phyloP scores from a whole-genome alignment of 1,140 invertebrate species.

The Paraescarpia echinospica region DNA sequence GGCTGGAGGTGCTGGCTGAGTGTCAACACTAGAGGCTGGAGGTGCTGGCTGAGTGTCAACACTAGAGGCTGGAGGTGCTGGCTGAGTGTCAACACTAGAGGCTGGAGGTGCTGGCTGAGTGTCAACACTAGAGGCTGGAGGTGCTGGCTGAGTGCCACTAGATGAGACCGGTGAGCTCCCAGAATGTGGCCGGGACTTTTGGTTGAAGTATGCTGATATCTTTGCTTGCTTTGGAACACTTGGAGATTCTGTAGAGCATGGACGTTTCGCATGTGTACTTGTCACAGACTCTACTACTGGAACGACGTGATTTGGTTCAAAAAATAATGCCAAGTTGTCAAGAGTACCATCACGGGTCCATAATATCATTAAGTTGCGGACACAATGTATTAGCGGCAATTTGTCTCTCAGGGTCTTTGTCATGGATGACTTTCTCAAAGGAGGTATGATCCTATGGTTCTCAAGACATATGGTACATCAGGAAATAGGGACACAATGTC shows the following conservation, averaged over 20 bases:
- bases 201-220: conserved; percentile 9
- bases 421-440: conserved; percentile 4
- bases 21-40: too few species aligned
- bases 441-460: conserved; percentile 10
- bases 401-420: conserved; percentile 7
- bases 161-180: not conserved
- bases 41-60: too few species aligned
- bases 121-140: too few species aligned
- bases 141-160: not conserved
- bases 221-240: not conserved
- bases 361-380: conserved; percentile 3
- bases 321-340: conserved; percentile 16
- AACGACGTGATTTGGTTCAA: conserved; percentile 8
- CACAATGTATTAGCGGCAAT: not conserved
- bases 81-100: too few species aligned
- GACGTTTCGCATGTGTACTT: conserved; percentile 1
- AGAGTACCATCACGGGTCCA: not conserved
- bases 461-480: conserved; percentile 2
- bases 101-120: too few species aligned
- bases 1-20: too few species aligned
- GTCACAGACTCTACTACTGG: not conserved
- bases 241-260: conserved; percentile 10
- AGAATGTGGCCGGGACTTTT: not conserved
- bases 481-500: conserved; percentile 12
- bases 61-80: too few species aligned